Conservation (phyloP, 2,797 vertebrate genomes). For the Bucorvus abyssinicus region DNA sequence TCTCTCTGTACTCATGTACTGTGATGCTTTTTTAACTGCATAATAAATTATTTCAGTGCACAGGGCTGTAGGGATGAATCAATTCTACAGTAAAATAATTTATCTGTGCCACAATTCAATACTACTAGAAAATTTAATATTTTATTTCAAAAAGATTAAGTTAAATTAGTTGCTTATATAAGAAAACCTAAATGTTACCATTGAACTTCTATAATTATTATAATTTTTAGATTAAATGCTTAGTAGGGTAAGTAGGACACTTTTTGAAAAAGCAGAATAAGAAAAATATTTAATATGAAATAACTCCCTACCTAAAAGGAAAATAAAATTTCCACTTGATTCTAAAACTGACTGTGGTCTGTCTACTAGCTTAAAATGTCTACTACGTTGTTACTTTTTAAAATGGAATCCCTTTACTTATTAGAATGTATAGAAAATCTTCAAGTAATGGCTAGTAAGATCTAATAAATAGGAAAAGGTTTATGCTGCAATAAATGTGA, state of each 20-base stretch:
- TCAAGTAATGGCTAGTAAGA: background rate
- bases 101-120: background rate
- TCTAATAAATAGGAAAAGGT: background rate
- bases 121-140: background rate
- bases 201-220: background rate
- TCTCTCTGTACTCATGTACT: background rate
- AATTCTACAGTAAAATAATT: background rate
- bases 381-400: fast-evolving
- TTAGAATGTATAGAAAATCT: background rate
- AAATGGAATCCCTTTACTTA: background rate
- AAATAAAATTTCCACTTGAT: background rate
- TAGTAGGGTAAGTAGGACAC: background rate
- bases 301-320: no score
- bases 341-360: background rate
- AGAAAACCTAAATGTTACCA: background rate
- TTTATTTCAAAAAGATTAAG: background rate
- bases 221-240: background rate
- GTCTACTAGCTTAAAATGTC: background rate
- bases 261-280: background rate
- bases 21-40: background rate
- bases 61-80: background rate
- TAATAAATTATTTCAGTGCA: background rate
- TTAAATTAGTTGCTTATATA: background rate
- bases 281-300: background rate
- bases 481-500: background rate